phyloP scores from a whole-genome alignment of 2,113 vertebrate genomes.

The Amphiprion ocellaris region DNA sequence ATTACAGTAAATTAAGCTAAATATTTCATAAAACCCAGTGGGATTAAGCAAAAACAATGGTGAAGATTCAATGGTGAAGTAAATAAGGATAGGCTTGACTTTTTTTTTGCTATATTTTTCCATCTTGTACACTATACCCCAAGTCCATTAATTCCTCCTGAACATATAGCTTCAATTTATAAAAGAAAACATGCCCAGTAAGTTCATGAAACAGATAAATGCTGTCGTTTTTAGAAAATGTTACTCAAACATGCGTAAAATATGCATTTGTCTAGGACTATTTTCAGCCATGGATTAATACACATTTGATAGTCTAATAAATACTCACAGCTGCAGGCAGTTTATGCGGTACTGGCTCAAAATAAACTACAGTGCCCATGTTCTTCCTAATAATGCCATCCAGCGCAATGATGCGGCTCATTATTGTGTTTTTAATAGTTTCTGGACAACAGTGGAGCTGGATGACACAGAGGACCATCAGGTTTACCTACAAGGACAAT shows the following conservation, averaged over 20 bases:
- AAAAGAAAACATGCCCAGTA: not conserved
- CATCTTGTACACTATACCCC: no score
- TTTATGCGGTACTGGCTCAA: not conserved
- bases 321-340: slow-evolving; percentile 2
- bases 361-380: not conserved
- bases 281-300: slow-evolving; percentile 2
- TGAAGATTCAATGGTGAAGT: no score
- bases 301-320: slow-evolving; percentile 9
- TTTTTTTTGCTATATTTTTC: no score
- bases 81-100: no score
- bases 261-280: not conserved
- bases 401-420: not conserved
- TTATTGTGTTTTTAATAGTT: slow-evolving; percentile 2
- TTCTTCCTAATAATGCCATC: slow-evolving; percentile 1
- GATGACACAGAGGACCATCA: no score
- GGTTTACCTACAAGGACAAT: no score
- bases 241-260: slow-evolving; percentile 9
- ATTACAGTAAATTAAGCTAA: no score
- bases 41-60: not conserved
- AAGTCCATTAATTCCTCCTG: no score
- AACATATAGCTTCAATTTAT: no score
- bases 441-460: not conserved
- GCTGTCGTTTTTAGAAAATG: not conserved
- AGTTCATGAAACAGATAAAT: not conserved
- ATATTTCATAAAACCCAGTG: not conserved